Evolutionary conservation across 2,888 invertebrate species (phyloP).

Genomic region (Hirudinaria manillensis): DNA sequence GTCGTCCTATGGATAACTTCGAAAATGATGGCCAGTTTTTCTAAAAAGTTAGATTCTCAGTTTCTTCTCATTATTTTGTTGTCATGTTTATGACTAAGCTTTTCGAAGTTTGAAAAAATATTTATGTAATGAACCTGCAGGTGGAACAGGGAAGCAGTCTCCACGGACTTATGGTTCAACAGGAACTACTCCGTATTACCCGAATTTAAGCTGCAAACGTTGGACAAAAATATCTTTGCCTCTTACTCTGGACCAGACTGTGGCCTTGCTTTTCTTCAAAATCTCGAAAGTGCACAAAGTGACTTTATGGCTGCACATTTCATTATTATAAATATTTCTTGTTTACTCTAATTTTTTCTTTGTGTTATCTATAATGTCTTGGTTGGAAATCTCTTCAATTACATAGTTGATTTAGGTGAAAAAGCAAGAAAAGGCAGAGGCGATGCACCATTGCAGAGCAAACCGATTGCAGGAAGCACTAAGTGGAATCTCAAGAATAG

Average conservation of each 20-base stretch:
- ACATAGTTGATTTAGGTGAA: background rate
- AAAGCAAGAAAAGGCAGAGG: background rate
- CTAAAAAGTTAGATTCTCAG: too few relatives aligned
- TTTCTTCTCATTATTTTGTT: too few relatives aligned
- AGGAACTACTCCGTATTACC: slow-evolving; percentile 70
- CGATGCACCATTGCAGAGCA: background rate
- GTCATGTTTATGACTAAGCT: too few relatives aligned
- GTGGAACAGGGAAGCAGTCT: slow-evolving; percentile 16
- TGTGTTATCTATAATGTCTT: background rate
- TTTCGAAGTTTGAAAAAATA: too few relatives aligned
- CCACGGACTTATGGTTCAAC: slow-evolving; percentile 61
- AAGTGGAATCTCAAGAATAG: slow-evolving; percentile 60
- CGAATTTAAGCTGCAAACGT: slow-evolving; percentile 56
- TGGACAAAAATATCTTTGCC: slow-evolving; percentile 61
- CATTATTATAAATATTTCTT: slow-evolving; percentile 12
- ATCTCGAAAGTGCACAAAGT: slow-evolving; percentile 33
- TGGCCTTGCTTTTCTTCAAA: slow-evolving; percentile 67
- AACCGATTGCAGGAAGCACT: slow-evolving; percentile 53
- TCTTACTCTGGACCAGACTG: slow-evolving; percentile 76
- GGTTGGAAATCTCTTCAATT: background rate
- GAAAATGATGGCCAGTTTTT: too few relatives aligned
- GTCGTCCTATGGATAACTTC: too few relatives aligned
- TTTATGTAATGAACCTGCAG: background rate
- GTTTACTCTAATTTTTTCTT: background rate
- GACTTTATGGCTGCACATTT: background rate